These are phyloP conservation scores for Todus mexicanus DNA, from an alignment of 2,797 vertebrate genomes.

Conservation along the genomic window DNA sequence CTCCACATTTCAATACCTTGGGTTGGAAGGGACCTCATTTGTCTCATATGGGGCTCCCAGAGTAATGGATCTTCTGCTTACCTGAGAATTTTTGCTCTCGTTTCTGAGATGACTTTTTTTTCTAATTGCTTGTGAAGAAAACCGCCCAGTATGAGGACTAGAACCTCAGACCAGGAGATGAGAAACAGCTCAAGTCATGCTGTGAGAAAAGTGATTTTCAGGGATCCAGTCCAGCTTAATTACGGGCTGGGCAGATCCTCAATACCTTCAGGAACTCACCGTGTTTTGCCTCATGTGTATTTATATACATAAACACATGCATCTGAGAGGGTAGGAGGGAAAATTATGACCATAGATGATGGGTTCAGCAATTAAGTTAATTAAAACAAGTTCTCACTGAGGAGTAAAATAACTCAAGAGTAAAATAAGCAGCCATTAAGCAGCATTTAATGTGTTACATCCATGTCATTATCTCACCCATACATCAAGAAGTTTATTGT, in stretches of 20 bases:
- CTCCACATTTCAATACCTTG: too few species aligned
- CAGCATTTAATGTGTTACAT: not conserved
- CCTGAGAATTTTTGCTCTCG: fast-evolving
- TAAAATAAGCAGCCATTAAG: not conserved
- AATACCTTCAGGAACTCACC: fast-evolving
- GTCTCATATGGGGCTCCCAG: fast-evolving
- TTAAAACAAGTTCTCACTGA: not conserved
- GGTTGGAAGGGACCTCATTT: too few species aligned
- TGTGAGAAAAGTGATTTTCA: not conserved
- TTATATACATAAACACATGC: not conserved
- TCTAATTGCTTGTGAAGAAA: not conserved
- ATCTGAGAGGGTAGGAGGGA: not conserved
- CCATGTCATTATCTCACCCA: fast-evolving
- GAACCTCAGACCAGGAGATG: not conserved
- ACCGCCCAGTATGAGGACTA: not conserved
- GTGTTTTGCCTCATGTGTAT: not conserved
- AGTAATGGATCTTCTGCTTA: fast-evolving
- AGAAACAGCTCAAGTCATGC: not conserved
- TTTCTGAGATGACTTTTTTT: not conserved
- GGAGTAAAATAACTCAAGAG: not conserved
- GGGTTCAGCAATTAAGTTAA: not conserved
- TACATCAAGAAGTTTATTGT: too few species aligned
- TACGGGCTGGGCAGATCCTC: not conserved
- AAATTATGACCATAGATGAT: not conserved
- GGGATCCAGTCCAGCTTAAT: not conserved